Evolutionary conservation across 1,140 invertebrate species (phyloP).

Genomic region (Rhizoglyphus robini): DNA sequence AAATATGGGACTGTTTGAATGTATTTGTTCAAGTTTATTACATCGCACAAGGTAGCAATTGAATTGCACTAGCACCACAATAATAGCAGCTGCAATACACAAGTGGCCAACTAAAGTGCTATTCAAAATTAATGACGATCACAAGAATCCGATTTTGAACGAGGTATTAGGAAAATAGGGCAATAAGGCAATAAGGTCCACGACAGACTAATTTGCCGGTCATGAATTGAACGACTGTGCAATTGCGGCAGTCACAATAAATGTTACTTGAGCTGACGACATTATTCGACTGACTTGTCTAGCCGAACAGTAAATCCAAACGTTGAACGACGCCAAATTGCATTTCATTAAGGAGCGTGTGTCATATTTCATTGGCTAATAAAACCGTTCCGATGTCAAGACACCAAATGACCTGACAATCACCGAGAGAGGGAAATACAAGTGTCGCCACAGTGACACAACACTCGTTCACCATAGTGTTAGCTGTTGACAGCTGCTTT

Average conservation of each 20-base stretch:
- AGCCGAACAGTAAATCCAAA: not conserved
- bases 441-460: too few relatives aligned
- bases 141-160: not conserved
- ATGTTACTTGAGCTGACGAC: not conserved
- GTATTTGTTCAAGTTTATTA: slow-evolving; percentile 6
- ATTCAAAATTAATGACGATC: slow-evolving; percentile 14
- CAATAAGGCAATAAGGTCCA: not conserved
- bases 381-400: too few relatives aligned
- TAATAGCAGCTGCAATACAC: too few relatives aligned
- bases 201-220: not conserved
- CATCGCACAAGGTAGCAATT: not conserved
- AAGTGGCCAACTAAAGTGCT: not conserved
- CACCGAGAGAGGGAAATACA: too few relatives aligned
- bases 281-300: not conserved
- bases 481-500: too few relatives aligned
- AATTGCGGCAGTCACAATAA: not conserved
- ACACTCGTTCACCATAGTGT: too few relatives aligned
- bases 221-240: not conserved
- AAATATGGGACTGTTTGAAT: slow-evolving; percentile 10
- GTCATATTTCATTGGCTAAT: too few relatives aligned
- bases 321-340: slow-evolving; percentile 1
- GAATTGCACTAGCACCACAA: not conserved
- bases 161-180: too few relatives aligned
- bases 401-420: too few relatives aligned
- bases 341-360: not conserved